Evolutionary conservation across 2,113 vertebrate genomes (phyloP), one percentile per base, ranked within the genome.

Genomic region (Butorides virescens): DNA sequence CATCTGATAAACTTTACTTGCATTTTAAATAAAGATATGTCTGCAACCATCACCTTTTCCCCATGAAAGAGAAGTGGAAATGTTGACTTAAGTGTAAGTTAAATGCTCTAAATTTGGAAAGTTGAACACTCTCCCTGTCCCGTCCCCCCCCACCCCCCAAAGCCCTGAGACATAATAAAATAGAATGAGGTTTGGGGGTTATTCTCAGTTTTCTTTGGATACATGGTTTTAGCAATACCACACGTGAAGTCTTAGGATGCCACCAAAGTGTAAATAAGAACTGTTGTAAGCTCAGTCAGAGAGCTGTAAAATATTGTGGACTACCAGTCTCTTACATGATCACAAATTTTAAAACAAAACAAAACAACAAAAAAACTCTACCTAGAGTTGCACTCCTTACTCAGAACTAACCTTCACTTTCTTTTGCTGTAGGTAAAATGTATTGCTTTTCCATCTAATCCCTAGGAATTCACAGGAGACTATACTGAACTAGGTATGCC

Each of bases 321-420:
- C 30, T 52, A 78, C 5, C 37, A 47, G 27, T 67, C 23, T 80
- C 47, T 84, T 81, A 63, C 21, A 50, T n/a, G 32, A 90, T 67
- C 34, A 72, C 11, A 86, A 49, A 55, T 67, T 86, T 72, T 66
- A 44, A 65, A 84, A 10, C 19, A 49, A 66, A 79, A n/a, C 26
- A 77, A 73, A 61, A 82, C n/a, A 61, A 61, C 15, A 50, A 56
- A 55, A 29, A 32, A 21, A 9, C 0, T 0, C 9, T 89, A 53
- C n/a, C 34, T 65, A 7, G 15, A 62, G 27, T 29, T 92, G 30
- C 34, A 74, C 36, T 89, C 30, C 8, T 85, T 72, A 71, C 21
- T 73, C 37, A 83, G n/a, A 95, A 36, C 42, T 88, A 84, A 77
- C 47, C 32, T 71, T 92, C 68, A 55, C 5, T 83, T 95, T 42